Evolutionary conservation across 2,797 vertebrate genomes (phyloP), one percentile per base, ranked within the genome.

Genomic region (Menidia menidia): DNA sequence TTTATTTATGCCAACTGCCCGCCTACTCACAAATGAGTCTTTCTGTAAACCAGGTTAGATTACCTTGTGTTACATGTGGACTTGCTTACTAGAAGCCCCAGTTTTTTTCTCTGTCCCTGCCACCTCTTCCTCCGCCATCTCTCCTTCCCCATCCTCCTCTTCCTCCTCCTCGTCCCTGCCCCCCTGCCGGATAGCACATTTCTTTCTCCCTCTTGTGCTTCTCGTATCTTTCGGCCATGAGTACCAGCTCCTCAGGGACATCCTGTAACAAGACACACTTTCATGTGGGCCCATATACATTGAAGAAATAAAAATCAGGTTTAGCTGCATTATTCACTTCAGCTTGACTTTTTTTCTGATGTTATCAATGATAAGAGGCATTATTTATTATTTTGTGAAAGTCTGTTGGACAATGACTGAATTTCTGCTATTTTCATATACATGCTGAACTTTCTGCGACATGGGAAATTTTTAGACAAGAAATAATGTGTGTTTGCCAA

Each of bases 161-260:
- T 75, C 80, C 75, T 48, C 93, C 89, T 35, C 83, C 83, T 31
- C 78, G 10, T 18, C 60, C 54, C 1, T 3, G 14, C 64, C 68
- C 73, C 56, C 67, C 82, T 12, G 59, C 71, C 52, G 78, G 78
- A 68, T 41, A 18, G 4, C 0, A 14, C 68, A 82, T 18, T 33
- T 85, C 90, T 89, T 66, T 91, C 88, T 88, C 81, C 50, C 84
- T 82, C 85, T 94, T 94, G 86, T 94, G 92, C 60, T 95, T 94
- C 58, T 96, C 95, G 7, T 95, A 99, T 74, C 96, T 92, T 70
- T 96, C 94, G 39, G 97, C 96, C 97, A 99, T 99, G 4, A 92
- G 82, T 41, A 95, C 68, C 70, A 99, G 94, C 52, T 97, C 94
- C 0, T 93, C 90, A 7, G 97, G 97, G 58, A 99, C 93, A 0